Percentiles rank a stretch among this genome's conserved stretches.
Conservation (phyloP, 2,888 invertebrate species). For the Pseudoips prasinana region DNA sequence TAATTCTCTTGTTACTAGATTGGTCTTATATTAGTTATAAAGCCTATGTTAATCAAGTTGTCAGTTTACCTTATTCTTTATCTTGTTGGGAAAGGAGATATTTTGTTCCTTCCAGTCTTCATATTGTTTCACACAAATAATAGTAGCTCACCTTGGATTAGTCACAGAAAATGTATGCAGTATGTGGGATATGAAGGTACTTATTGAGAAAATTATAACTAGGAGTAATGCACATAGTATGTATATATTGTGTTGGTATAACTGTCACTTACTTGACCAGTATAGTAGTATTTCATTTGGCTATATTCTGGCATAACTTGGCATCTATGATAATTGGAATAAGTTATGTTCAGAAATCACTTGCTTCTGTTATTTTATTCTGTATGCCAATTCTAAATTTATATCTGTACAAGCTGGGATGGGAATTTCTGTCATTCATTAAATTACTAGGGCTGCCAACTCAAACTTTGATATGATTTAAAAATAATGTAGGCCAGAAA, state of each 20-base stretch:
- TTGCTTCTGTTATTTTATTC: constrained; percentile 5
- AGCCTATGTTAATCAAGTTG: constrained; percentile 7
- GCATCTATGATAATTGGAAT: constrained; percentile 10
- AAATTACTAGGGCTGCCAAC: too few species aligned
- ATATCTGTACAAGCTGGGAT: not conserved
- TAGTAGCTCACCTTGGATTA: constrained; percentile 4
- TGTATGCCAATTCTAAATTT: constrained; percentile 15
- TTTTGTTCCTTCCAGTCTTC: not conserved
- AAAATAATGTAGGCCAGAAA: too few species aligned
- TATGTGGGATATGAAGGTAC: too few species aligned
- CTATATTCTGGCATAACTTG: constrained; percentile 16
- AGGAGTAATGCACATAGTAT: too few species aligned
- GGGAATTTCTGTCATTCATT: too few species aligned
- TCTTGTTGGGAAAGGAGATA: not conserved
- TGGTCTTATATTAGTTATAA: constrained; percentile 15
- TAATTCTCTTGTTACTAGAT: constrained; percentile 20
- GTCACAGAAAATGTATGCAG: not conserved
- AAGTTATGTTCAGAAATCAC: constrained; percentile 1
- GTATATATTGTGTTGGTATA: too few species aligned
- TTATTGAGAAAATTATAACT: too few species aligned
- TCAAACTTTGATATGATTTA: too few species aligned
- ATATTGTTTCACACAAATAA: not conserved
- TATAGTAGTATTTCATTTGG: constrained; percentile 10
- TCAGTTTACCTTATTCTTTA: constrained; percentile 15
- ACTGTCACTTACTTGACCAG: not conserved